These are phyloP conservation scores for Ommatoiulus sabulosus DNA, from an alignment of 2,888 invertebrate species.

Conservation along the genomic window DNA sequence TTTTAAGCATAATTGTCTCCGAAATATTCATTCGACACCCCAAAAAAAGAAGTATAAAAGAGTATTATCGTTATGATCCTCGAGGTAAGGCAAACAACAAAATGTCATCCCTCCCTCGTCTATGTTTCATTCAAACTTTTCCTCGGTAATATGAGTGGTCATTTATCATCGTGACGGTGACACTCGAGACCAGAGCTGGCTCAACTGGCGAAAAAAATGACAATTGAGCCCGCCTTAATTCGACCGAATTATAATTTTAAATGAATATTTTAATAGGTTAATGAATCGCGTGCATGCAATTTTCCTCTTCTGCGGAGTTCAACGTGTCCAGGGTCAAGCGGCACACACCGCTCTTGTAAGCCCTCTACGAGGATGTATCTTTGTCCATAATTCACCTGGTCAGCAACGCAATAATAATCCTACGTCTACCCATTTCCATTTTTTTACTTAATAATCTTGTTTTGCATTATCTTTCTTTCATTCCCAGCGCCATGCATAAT, in stretches of 20 bases:
- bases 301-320: not conserved
- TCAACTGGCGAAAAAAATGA: not conserved
- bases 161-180: slow-evolving; percentile 15
- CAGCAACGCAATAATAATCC: not conserved
- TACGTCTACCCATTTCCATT: not conserved
- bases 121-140: slow-evolving; percentile 11
- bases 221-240: not conserved
- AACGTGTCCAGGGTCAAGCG: not conserved
- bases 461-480: not conserved
- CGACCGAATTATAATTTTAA: not conserved
- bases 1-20: not conserved
- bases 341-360: not conserved
- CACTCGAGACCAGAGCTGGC: slow-evolving; percentile 4
- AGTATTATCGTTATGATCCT: not conserved
- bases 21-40: not conserved
- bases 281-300: not conserved
- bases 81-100: slow-evolving; percentile 23
- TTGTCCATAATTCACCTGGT: not conserved
- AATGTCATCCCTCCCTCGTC: slow-evolving; percentile 21
- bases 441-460: not conserved
- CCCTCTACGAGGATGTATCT: not conserved
- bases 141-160: not conserved
- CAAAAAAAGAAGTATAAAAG: not conserved
- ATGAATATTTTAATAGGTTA: not conserved
- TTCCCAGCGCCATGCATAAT: not conserved